phyloP scores from a whole-genome alignment of 2,797 vertebrate species.

The Nasua narica region DNA sequence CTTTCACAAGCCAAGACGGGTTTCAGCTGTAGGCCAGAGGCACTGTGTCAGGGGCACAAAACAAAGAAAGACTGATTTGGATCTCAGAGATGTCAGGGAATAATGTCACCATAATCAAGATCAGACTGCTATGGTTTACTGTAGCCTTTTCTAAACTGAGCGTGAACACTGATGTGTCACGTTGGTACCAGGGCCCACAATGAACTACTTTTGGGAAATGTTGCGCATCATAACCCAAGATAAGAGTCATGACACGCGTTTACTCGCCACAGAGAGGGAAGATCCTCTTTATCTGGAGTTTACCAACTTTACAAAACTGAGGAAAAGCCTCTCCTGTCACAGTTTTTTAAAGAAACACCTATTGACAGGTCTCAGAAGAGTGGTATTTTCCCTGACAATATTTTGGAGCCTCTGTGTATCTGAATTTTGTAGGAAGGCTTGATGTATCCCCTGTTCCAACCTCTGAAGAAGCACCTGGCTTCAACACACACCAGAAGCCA shows the following conservation, averaged over 20 bases:
- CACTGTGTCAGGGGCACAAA: not conserved
- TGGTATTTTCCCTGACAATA: not conserved
- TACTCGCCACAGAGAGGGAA: not conserved
- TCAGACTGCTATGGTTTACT: not conserved
- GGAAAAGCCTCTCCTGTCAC: not conserved
- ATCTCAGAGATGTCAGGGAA: not conserved
- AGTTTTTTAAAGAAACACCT: not conserved
- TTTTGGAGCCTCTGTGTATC: not conserved
- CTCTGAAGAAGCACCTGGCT: not conserved
- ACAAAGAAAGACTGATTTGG: not conserved
- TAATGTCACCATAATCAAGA: slow-evolving; percentile 13
- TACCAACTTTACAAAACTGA: not conserved
- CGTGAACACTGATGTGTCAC: not conserved
- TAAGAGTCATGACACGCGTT: not conserved
- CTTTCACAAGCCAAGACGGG: slow-evolving; percentile 35
- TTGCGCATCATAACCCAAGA: not conserved
- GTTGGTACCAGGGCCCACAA: not conserved
- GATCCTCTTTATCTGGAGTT: not conserved
- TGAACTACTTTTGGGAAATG: not conserved
- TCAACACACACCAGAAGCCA: not conserved
- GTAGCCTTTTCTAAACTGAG: not conserved
- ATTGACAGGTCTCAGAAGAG: not conserved
- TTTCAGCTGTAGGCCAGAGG: slow-evolving; percentile 1
- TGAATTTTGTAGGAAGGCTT: not conserved
- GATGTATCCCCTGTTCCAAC: not conserved